Evolutionary conservation across 2,113 vertebrate genomes (phyloP).

Genomic region (Montifringilla adamsi): DNA sequence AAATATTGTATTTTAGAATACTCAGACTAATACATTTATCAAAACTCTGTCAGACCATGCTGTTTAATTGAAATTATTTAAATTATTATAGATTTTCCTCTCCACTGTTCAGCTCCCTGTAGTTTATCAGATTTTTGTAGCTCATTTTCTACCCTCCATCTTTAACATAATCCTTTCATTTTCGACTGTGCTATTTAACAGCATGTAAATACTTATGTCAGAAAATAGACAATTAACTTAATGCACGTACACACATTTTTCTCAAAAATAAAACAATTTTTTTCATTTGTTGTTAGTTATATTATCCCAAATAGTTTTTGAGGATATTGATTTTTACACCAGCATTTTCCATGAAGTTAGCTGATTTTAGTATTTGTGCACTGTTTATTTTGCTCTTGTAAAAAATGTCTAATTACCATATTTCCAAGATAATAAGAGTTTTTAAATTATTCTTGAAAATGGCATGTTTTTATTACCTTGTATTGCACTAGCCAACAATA

Average conservation of each 20-base stretch:
- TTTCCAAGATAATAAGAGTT: slow-evolving; percentile 11
- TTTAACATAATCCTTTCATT: background rate
- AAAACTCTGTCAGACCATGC: background rate
- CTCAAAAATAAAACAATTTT: background rate
- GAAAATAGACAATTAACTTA: background rate
- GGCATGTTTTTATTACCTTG: background rate
- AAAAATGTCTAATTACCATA: background rate
- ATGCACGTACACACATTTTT: background rate
- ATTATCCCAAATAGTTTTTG: background rate
- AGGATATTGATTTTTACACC: background rate
- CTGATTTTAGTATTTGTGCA: slow-evolving; percentile 37
- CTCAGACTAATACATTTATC: background rate
- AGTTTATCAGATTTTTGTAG: background rate
- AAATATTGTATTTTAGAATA: background rate
- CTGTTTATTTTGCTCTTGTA: slow-evolving; percentile 31
- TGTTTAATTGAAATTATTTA: background rate
- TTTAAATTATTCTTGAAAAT: slow-evolving; percentile 49
- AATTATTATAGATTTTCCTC: background rate
- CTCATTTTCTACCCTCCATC: background rate
- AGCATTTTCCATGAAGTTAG: background rate
- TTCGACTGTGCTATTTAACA: background rate
- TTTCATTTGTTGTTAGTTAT: background rate
- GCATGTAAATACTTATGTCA: background rate
- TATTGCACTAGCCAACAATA: slow-evolving; percentile 14
- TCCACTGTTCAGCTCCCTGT: background rate